Evolutionary conservation across 2,797 vertebrate species (phyloP), one percentile per base, ranked within the genome.

Genomic region (Pseudomugil gertrudae): DNA sequence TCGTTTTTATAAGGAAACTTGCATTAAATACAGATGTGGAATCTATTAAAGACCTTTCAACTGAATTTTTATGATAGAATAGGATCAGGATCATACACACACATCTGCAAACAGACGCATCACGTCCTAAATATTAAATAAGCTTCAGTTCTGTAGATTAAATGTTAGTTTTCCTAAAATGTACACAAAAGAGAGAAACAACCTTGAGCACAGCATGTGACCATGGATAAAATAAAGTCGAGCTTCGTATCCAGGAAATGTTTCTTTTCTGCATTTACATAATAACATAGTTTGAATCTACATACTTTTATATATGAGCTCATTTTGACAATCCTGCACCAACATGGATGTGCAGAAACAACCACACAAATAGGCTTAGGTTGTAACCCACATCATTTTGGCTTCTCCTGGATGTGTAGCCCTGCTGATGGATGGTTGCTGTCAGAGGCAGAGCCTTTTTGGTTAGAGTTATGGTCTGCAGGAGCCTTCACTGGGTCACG

Each of bases 401-500:
- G 55, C 40, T 60, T 52, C 64, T 59, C 19, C 35, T 50, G 54
- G 59, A 72, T 52, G 51, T 56, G 35, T 67, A 45, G 55, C 68
- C 63, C 45, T 67, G 60, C 56, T 78, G 81, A 87, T 36, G 80
- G 80, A 91, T 87, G 84, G 83, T 24, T 43, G 72, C 71, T 81
- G 87, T 86, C 83, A 84, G 51, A 7, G 43, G 48, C 63, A 27
- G 51, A 68, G 72, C 69, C 66, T 78, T 67, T 79, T 59, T 63
- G 74, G 63, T 82, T 66, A 80, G 87, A 89, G 74, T 88, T 76
- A 87, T 84, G 84, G 84, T 83, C 80, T 63, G 55, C 77, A 60
- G 66, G 62, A 84, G 79, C 64, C 76, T 66, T 68, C 63, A 57
- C 78, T 78, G 84, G 77, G 81, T 83, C 71, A 66, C 78, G 60